Evolutionary conservation across 1,140 invertebrate species (phyloP), one percentile per base, ranked within the genome.

Genomic region (Drosophila truncata): DNA sequence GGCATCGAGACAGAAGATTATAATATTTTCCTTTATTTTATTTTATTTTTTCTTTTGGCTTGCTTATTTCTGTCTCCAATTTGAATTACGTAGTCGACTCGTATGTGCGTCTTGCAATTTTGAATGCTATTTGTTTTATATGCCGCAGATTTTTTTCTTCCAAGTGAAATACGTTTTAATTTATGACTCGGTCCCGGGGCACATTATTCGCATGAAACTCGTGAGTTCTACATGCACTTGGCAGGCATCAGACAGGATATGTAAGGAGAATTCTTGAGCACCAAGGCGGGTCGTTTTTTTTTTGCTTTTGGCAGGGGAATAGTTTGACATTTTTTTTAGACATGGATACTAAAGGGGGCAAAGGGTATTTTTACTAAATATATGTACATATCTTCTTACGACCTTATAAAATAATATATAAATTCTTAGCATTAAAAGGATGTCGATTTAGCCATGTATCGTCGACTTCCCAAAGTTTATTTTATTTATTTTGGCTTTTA

Each of bases 151-250:
- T 88, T 90, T 90, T 88, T 88, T 88, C 85, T 88, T 88, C 84
- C 84, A 90, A 88, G 67, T 88, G 84, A 90, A 90, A 88, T 88
- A 90, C 84, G 78, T 58, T 88, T 90, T 90, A 88, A 88, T 88
- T 88, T 88, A 88, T 88, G 84, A 41, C 67, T 61, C 64, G 78
- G 65, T 47, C 65, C 58, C 73, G 59, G 77, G 76, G 80, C 77
- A 78, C 84, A 84, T 88, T 90, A 78, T 78, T 71, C 33, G 69
- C 49, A 60, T 41, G 35, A 59, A 37, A 80, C 65, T 78, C 75
- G 67, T 84, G 73, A 88, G 71, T 84, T 80, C 82, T 88, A 87
- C 83, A 90, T 78, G 84, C 73, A 80, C 85, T 90, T 87, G 84
- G 84, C 84, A 88, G 80, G 64, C 84, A 61, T 54, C 80, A 80